phyloP scores from a whole-genome alignment of 53 echinoderm and acorn worm species.

The Holothuria leucospilota region DNA sequence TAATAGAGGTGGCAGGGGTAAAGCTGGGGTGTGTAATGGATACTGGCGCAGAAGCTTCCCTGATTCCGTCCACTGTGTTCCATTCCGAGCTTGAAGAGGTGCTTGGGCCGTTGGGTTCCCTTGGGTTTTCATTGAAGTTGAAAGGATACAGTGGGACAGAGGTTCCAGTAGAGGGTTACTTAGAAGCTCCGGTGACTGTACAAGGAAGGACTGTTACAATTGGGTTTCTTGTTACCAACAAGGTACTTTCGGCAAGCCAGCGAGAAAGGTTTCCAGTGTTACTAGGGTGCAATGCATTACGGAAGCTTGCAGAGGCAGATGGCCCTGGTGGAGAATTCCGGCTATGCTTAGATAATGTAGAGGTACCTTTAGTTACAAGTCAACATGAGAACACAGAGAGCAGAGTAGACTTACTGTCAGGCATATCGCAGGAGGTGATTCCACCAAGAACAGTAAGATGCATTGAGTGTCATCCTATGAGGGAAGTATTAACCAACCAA shows the following conservation, averaged over 20 bases:
- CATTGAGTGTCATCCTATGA: too few species aligned
- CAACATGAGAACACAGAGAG: too few species aligned
- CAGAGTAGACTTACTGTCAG: too few species aligned
- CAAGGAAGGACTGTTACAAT: slow-evolving; percentile 25
- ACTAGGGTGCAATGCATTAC: too few species aligned
- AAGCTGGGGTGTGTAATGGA: slow-evolving; percentile 41
- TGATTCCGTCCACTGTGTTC: slow-evolving; percentile 47
- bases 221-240: slow-evolving; percentile 44
- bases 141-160: slow-evolving; percentile 47
- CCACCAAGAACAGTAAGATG: too few species aligned
- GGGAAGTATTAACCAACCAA: too few species aligned
- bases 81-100: not conserved
- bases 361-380: too few species aligned
- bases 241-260: not conserved
- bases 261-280: not conserved
- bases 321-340: too few species aligned
- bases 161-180: slow-evolving; percentile 49
- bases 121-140: slow-evolving; percentile 21
- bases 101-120: not conserved
- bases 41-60: slow-evolving; percentile 56
- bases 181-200: slow-evolving; percentile 24
- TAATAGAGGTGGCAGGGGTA: slow-evolving; percentile 42
- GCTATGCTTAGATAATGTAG: too few species aligned
- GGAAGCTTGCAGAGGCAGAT: too few species aligned
- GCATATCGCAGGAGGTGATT: too few species aligned